These are phyloP conservation scores for Caenorhabditis japonica DNA, from an alignment of 2,888 invertebrate species.

Conservation along the genomic window DNA sequence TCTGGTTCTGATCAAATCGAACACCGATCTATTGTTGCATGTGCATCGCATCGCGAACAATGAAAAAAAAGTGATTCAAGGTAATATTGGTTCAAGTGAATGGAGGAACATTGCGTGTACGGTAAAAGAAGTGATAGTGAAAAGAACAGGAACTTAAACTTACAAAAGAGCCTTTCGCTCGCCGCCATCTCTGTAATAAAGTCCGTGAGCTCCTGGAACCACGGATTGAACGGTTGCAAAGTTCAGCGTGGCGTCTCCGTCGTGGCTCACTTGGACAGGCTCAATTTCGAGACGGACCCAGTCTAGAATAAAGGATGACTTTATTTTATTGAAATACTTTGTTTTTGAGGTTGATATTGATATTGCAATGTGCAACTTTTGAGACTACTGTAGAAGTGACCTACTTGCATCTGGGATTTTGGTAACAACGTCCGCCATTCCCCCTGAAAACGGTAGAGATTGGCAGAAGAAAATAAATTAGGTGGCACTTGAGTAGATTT, in stretches of 20 bases:
- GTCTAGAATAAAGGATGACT: conserved; percentile 46
- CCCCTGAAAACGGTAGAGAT: conserved; percentile 36
- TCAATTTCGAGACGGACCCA: conserved; percentile 69
- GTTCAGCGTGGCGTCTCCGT: conserved; percentile 57
- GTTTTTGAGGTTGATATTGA: too few relatives aligned
- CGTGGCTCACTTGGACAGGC: conserved; percentile 66
- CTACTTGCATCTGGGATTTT: conserved; percentile 52
- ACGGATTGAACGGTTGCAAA: conserved; percentile 69
- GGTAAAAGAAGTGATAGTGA: conserved; percentile 25
- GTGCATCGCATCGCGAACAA: conserved; percentile 21
- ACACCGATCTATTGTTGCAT: too few relatives aligned
- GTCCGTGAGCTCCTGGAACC: conserved; percentile 69
- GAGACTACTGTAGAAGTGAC: background rate
- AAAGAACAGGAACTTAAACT: conserved; percentile 40
- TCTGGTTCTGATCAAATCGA: too few relatives aligned
- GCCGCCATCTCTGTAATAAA: conserved; percentile 67
- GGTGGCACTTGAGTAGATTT: conserved; percentile 16
- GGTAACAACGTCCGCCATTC: conserved; percentile 49
- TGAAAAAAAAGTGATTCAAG: background rate
- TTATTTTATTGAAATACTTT: background rate
- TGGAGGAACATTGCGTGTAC: conserved; percentile 1
- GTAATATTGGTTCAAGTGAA: too few relatives aligned
- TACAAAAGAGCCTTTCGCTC: conserved; percentile 65
- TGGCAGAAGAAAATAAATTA: conserved; percentile 12
- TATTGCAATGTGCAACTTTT: too few relatives aligned